Evolutionary conservation across 1,140 invertebrate species (phyloP).

Genomic region (Atopsyche davidsoni): DNA sequence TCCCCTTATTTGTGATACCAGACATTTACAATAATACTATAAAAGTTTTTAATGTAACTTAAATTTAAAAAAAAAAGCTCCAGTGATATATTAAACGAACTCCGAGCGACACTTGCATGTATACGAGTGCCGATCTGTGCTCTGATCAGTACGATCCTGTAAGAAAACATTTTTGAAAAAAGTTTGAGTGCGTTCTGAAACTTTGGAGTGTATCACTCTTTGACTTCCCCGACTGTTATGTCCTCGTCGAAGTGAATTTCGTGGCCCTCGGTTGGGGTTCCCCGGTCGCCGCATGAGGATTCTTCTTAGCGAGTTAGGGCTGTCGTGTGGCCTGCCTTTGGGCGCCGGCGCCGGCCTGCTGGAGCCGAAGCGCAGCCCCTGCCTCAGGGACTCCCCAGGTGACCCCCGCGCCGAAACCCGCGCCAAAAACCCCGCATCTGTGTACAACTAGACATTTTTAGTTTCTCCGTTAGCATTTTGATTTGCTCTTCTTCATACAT

Average conservation of each 20-base stretch:
- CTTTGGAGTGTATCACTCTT: too few relatives aligned
- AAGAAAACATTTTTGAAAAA: too few relatives aligned
- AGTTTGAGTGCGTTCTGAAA: too few relatives aligned
- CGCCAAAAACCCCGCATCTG: constrained; percentile 36
- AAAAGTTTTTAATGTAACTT: background rate
- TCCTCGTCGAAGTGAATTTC: background rate
- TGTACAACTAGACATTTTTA: background rate
- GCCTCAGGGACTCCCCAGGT: constrained; percentile 40
- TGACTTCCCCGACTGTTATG: background rate
- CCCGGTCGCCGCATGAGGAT: constrained; percentile 49
- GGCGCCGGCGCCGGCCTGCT: constrained; percentile 44
- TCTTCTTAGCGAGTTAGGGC: constrained; percentile 49
- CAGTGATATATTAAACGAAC: too few relatives aligned
- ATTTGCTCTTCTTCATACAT: too few relatives aligned
- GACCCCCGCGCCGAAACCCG: constrained; percentile 38
- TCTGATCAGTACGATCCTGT: too few relatives aligned
- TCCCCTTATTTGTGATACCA: too few relatives aligned
- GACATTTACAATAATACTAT: constrained; percentile 1
- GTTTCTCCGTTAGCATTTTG: background rate
- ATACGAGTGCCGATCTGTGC: too few relatives aligned
- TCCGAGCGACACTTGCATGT: too few relatives aligned
- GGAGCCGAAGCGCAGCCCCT: constrained; percentile 49
- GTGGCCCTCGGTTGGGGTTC: background rate
- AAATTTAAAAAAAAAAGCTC: background rate
- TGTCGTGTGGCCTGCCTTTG: constrained; percentile 47